Percentiles rank a stretch among this genome's conserved stretches.
phyloP scores from a whole-genome alignment of 2,797 vertebrate genomes.

The Hypotaenidia okinawae region DNA sequence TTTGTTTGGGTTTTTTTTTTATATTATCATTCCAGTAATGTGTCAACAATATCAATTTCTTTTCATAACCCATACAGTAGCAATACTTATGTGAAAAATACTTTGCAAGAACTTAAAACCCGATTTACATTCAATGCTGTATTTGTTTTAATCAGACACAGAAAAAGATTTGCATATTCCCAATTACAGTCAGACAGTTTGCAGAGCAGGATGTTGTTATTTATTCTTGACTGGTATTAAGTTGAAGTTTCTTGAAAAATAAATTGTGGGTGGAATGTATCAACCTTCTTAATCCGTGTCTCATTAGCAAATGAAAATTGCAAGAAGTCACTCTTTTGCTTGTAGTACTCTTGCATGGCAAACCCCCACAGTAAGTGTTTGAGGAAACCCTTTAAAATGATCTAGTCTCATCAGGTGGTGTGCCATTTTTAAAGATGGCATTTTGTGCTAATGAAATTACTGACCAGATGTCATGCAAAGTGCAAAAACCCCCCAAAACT shows the following conservation, averaged over 20 bases:
- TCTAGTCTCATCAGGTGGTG: neutral
- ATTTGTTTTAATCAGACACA: neutral
- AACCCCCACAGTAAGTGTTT: neutral
- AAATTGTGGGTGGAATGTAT: constrained; percentile 3
- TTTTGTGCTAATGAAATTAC: neutral
- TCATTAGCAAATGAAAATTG: neutral
- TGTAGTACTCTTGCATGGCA: neutral
- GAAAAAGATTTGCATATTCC: neutral
- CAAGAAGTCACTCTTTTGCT: neutral
- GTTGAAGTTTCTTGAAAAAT: neutral
- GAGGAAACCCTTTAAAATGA: neutral
- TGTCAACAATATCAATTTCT: neutral
- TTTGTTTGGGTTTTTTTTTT: neutral
- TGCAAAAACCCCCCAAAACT: neutral
- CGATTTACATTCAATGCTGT: neutral
- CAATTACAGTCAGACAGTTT: neutral
- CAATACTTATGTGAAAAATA: neutral
- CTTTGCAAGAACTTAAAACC: neutral
- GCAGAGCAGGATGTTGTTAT: neutral
- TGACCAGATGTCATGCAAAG: neutral
- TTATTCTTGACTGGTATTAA: neutral
- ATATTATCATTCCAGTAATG: neutral
- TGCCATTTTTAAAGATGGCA: neutral
- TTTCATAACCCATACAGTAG: neutral
- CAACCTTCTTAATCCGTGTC: neutral